A percentile compares a stretch with the other conserved stretches of the same genome.
phyloP scores from a whole-genome alignment of 1,140 invertebrate genomes.

The Trypoxylus dichotomus region DNA sequence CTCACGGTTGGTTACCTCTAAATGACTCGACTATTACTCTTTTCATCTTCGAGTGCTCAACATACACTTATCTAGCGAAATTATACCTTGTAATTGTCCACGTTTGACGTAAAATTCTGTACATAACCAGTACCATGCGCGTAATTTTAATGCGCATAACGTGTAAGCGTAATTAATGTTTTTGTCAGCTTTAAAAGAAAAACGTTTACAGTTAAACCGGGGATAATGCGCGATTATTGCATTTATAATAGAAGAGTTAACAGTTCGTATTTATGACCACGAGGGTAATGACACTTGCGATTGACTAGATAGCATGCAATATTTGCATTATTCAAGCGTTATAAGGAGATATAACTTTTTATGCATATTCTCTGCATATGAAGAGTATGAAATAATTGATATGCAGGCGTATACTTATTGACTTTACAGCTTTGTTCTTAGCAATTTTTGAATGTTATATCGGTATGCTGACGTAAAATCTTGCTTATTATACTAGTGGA shows the following conservation, averaged over 20 bases:
- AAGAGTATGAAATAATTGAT: not conserved
- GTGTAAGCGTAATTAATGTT: not conserved
- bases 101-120: not conserved
- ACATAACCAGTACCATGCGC: not conserved
- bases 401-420: not conserved
- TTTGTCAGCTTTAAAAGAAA: not conserved
- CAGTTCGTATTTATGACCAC: not conserved
- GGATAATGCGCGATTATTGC: not conserved
- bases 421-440: no score
- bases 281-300: slow-evolving; percentile 1
- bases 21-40: not conserved
- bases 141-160: not conserved
- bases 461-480: no score
- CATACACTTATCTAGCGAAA: not conserved
- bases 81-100: not conserved
- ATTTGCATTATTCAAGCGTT: not conserved
- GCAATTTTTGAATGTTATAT: no score
- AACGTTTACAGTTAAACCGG: not conserved
- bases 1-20: not conserved
- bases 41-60: not conserved
- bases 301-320: not conserved
- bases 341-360: not conserved
- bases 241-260: slow-evolving; percentile 4
- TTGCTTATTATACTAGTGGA: no score
- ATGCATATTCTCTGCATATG: not conserved